Evolutionary conservation across 2,888 invertebrate genomes (phyloP), one percentile per base, ranked within the genome.

Genomic region (Allacma fusca): DNA sequence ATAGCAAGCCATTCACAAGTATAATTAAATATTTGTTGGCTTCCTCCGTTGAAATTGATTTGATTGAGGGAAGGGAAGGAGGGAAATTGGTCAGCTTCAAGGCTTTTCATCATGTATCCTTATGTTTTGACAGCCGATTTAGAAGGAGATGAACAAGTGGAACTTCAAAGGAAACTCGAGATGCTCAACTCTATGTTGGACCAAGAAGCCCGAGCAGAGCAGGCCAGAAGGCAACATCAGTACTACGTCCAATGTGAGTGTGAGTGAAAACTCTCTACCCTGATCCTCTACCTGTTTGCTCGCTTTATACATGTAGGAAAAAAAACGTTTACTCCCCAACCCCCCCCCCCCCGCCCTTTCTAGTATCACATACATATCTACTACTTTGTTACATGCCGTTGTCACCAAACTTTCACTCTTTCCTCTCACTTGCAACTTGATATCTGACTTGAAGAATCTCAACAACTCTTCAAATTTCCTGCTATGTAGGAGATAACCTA

Each of bases 181-280:
- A 90, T 94, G 88, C 90, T 96, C 86, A 96, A 96, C 89, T 93
- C 92, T 85, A 93, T 94, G 85, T 92, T 96, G 90, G 95, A 95
- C 88, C 94, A 95, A 86, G 96, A 95, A 87, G 89, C 90, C 70
- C 88, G 92, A 81, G 91, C 91, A 76, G 92, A 93, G 86, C 93
- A 93, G 86, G 92, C 92, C 77, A 89, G 92, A 78, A 89, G 93
- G 84, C 93, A 93, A 87, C 91, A 92, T 89, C 92, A 93, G 87
- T 93, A 93, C 87, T 88, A 88, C 86, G 92, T 92, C 85, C 93
- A 93, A 87, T 94, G 94, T 94, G 88, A 91, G 93, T 91, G 81
- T 82, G 80, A 82, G 81, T 83, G 75, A 80, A 75, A 77, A 80
- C 68, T 72, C 68, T 24, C 13, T 21, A 5, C 50, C 50, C 5